Base-by-base conservation (phyloP, 2,113 vertebrate species). In the Cichladusa arquata region DNA sequence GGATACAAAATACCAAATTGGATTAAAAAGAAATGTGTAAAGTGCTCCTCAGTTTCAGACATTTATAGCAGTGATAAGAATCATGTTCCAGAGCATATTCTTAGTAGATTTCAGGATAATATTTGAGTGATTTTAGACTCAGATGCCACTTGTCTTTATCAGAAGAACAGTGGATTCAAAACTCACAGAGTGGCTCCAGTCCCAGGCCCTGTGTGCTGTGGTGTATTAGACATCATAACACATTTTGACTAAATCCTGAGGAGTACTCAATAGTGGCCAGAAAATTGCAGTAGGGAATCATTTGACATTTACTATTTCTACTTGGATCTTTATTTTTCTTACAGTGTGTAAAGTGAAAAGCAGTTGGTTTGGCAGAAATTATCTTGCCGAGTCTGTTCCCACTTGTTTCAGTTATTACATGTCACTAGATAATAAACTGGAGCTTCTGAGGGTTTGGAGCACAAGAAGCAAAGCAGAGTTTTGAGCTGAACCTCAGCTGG, bases 151-250 rank as follows among this genome's bases (percentile, higher is more conserved):
- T 77, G 12, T 62, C 20, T 73, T 73, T 13, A 58, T 42, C 8
- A 76, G 26, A 44, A 82, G 45, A 76, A 80, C 62, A 36, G 36
- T n/a, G 19, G 28, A 53, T 76, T 76, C 45, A 44, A 12, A 1
- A 42, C 12, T 6, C 24, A 31, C 18, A 89, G 48, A 54, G 8
- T 9, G 0, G 0, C 5, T 60, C 11, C 13, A 40, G 23, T 58
- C 20, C 42, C 24, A 22, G 24, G 3, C 20, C 16, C 11, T n/a
- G 38, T 36, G 47, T 56, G 29, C 12, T 87, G 31, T 38, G 11
- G 3, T 42, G 16, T 47, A 22, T 71, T 29, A 19, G 48, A 60
- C 28, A 79, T 31, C 20, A 19, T 12, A 58, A 18, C 1, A 2
- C 1, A 4, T 74, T 94, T 61, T 78, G 9, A 71, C n/a, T 84